Conservation (phyloP, 2,888 invertebrate genomes). For the Clivina fossor region DNA sequence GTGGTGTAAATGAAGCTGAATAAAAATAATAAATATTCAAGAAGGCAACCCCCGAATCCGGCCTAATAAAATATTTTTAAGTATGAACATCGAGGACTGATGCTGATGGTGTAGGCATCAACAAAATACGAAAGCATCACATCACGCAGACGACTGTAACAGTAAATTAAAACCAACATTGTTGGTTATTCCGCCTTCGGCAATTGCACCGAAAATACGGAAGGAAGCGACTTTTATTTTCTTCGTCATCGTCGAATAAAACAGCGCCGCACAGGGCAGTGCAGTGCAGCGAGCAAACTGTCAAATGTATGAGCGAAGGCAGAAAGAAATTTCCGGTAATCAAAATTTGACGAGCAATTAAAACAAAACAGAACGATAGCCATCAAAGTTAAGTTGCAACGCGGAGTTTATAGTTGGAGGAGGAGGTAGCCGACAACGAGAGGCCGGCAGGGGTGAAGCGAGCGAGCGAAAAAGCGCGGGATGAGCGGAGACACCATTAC, state of each 20-base stretch:
- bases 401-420: slow-evolving; percentile 48
- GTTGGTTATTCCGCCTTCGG: too few species aligned
- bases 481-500: slow-evolving; percentile 26
- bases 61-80: too few species aligned
- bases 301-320: slow-evolving; percentile 21
- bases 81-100: too few species aligned
- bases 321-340: slow-evolving; percentile 52
- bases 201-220: neutral
- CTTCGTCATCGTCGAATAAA: neutral
- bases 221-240: neutral
- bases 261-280: too few species aligned
- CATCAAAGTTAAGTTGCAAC: slow-evolving; percentile 49
- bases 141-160: too few species aligned
- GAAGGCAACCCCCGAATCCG: too few species aligned
- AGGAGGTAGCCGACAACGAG: slow-evolving; percentile 39
- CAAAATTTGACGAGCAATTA: slow-evolving; percentile 55
- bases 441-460: neutral
- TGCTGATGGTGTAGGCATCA: too few species aligned
- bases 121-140: too few species aligned
- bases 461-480: neutral
- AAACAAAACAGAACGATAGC: slow-evolving; percentile 54
- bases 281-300: slow-evolving; percentile 7
- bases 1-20: too few species aligned
- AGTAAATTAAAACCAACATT: too few species aligned
- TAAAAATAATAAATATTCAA: too few species aligned